phyloP scores from a whole-genome alignment of 2,888 invertebrate species.

The Rhodophaea formosa region DNA sequence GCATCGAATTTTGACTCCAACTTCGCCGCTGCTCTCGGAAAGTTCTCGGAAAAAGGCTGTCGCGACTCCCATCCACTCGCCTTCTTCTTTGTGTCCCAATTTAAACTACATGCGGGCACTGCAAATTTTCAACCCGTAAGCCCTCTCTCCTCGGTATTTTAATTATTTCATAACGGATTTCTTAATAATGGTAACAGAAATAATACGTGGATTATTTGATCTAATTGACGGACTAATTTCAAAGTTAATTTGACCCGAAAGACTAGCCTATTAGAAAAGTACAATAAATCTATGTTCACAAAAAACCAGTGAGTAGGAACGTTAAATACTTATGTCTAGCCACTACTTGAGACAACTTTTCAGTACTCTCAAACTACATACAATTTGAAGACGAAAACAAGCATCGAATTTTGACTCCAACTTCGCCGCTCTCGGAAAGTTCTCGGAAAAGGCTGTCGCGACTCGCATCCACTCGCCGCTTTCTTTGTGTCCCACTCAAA shows the following conservation, averaged over 20 bases:
- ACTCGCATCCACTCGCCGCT: slow-evolving; percentile 45
- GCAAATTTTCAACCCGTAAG: slow-evolving; percentile 58
- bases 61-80: slow-evolving; percentile 46
- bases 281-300: too few relatives aligned
- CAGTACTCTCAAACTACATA: slow-evolving; percentile 3
- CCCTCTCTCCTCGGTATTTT: slow-evolving; percentile 15
- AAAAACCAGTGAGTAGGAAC: too few relatives aligned
- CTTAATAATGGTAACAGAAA: too few relatives aligned
- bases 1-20: slow-evolving; percentile 21
- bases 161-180: too few relatives aligned
- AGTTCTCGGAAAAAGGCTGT: slow-evolving; percentile 51
- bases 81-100: slow-evolving; percentile 60
- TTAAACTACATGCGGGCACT: slow-evolving; percentile 68
- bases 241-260: too few relatives aligned
- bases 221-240: too few relatives aligned
- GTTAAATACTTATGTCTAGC: too few relatives aligned
- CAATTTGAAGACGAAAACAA: slow-evolving; percentile 11
- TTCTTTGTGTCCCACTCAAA: slow-evolving; percentile 63
- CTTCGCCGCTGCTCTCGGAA: slow-evolving; percentile 42
- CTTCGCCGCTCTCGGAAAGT: slow-evolving; percentile 43
- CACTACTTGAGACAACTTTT: too few relatives aligned
- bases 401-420: slow-evolving; percentile 21
- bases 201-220: too few relatives aligned
- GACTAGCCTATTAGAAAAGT: too few relatives aligned
- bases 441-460: slow-evolving; percentile 51